A percentile compares a stretch with the other conserved stretches of the same genome.
Evolutionary conservation across 2,113 vertebrate species (phyloP).

Genomic region (human): GRCh38 chr2:44523001-44523500

Average conservation of each 20-base stretch:
- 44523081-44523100: not conserved
- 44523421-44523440: too few species aligned
- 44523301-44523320: not conserved
- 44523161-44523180: not conserved
- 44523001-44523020: not conserved
- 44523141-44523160: not conserved
- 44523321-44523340: not conserved
- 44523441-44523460: too few species aligned
- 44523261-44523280: not conserved
- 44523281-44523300: too few species aligned
- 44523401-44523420: too few species aligned
- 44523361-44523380: not conserved
- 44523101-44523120: not conserved
- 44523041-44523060: not conserved
- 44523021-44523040: not conserved
- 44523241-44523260: not conserved
- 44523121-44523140: not conserved
- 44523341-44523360: not conserved
- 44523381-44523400: not conserved
- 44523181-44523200: not conserved
- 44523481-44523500: too few species aligned
- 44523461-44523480: too few species aligned
- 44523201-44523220: not conserved
- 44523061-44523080: not conserved
- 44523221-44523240: not conserved